Conservation (phyloP, 2,113 vertebrate species). For the Oreochromis niloticus region DNA sequence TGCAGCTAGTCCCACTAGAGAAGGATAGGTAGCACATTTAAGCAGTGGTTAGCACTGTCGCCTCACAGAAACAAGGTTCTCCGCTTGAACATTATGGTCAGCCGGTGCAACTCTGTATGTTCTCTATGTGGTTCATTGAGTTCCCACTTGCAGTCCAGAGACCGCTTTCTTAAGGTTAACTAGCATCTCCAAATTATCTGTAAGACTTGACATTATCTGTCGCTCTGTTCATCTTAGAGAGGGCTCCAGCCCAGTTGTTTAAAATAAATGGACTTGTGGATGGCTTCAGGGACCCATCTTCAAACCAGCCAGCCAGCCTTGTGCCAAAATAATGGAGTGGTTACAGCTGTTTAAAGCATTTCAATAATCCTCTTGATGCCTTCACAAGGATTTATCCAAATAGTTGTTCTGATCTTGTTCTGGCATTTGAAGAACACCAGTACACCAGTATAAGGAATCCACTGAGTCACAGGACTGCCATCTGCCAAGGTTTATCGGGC, state of each 20-base stretch:
- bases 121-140: not conserved
- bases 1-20: not conserved
- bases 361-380: not conserved
- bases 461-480: not conserved
- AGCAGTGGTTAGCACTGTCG: not conserved
- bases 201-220: not conserved
- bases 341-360: not conserved
- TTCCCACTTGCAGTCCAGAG: not conserved
- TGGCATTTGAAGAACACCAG: not conserved
- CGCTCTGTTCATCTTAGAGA: not conserved
- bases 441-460: not conserved
- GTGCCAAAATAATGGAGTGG: not conserved
- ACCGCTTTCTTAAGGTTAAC: not conserved
- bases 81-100: not conserved
- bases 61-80: not conserved
- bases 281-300: not conserved
- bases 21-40: not conserved
- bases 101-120: not conserved
- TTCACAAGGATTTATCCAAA: not conserved
- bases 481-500: not conserved
- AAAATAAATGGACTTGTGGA: not conserved
- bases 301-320: not conserved
- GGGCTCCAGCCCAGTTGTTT: not conserved
- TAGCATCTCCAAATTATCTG: not conserved
- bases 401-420: not conserved